Conservation (phyloP, 2,888 invertebrate species). For the Smittia aterrima region DNA sequence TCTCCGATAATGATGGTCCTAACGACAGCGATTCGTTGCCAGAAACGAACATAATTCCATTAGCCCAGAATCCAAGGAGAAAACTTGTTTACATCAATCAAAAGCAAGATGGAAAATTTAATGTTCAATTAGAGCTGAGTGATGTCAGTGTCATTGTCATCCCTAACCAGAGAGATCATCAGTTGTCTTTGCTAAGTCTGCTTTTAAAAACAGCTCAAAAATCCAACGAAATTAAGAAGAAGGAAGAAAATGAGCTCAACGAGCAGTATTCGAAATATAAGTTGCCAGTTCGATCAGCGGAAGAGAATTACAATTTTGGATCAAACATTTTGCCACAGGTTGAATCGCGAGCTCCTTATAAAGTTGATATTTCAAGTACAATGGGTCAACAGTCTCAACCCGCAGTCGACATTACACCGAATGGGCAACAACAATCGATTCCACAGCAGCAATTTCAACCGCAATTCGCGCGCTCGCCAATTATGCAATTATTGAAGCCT, state of each 20-base stretch:
- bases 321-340: conserved; percentile 53
- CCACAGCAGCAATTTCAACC: neutral
- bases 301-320: neutral
- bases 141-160: conserved; percentile 71
- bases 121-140: conserved; percentile 70
- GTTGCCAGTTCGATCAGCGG: neutral
- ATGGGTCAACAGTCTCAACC: conserved; percentile 3
- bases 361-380: conserved; percentile 60
- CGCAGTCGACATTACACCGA: conserved; percentile 7
- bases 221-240: conserved; percentile 16
- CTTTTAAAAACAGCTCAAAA: conserved; percentile 46
- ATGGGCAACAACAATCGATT: neutral
- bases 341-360: conserved; percentile 68
- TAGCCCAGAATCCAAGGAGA: neutral
- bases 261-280: conserved; percentile 29
- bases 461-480: neutral
- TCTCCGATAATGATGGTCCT: too few relatives aligned
- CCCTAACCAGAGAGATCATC: conserved; percentile 50
- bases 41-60: neutral
- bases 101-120: conserved; percentile 72
- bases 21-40: too few relatives aligned
- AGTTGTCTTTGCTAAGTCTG: conserved; percentile 48
- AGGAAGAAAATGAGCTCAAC: neutral
- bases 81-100: conserved; percentile 54
- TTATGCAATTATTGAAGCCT: conserved; percentile 15